Evolutionary conservation across 2,113 vertebrate genomes (phyloP), one percentile per base, ranked within the genome.

Genomic region (Limanda limanda): DNA sequence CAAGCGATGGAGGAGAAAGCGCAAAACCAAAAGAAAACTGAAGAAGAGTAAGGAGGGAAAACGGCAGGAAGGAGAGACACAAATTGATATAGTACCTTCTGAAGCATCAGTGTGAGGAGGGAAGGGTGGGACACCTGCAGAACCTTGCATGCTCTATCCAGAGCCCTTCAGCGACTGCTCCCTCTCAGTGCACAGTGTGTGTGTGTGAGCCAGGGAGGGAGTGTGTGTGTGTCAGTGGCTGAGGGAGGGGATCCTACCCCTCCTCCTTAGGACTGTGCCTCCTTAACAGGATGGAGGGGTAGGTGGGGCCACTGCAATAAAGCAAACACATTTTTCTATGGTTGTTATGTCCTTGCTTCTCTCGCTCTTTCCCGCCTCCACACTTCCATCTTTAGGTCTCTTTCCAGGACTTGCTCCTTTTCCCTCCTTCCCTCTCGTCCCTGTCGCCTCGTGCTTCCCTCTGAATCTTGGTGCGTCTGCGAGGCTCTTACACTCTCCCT

Each of bases 301-400:
- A 92, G 91, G 91, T 93, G 92, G 92, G 91, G 92, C 91, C 90
- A 90, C 91, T 86, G 90, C 89, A 93, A 90, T 92, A 88, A 91
- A 83, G 87, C 91, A 86, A 86, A 88, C 80, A 89, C 47, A 84
- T 88, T 86, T 90, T 58, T 82, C 84, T 87, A 79, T 66, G 84
- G 84, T 71, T 85, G 87, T 91, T 86, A 87, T 89, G 82, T 89
- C 79, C 89, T 86, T 71, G 68, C 62, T 77, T 75, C 72, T 78
- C 66, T 83, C 18, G 66, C 79, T 89, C 76, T 88, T 87, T 90
- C 86, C 90, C 85, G 88, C 92, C 87, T 90, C 85, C 85, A 85
- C 88, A 86, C 86, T 92, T 89, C 86, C 80, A 88, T 88, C 86
- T 85, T 76, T 86, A 77, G 48, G 48, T 74, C 74, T 82, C 78